These are phyloP conservation scores for Apostichopus leukothele DNA, from an alignment of 53 echinoderm and acorn worm species.

Conservation along the genomic window DNA sequence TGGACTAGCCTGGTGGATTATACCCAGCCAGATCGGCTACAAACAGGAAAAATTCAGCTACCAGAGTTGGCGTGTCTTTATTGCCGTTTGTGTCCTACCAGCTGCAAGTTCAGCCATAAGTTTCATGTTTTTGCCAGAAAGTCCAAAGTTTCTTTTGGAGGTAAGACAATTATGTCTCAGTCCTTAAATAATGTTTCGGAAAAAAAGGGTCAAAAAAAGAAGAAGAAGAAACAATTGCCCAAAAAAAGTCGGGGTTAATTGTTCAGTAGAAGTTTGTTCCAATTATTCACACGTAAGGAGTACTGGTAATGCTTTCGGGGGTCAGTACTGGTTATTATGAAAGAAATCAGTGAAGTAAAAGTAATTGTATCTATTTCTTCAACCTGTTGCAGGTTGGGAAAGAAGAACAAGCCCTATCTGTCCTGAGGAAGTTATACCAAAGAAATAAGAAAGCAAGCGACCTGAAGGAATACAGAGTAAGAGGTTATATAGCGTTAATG, in stretches of 20 bases:
- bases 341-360: neutral
- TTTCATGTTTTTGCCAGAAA: slow-evolving; percentile 78
- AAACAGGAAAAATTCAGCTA: slow-evolving; percentile 66
- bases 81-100: slow-evolving; percentile 79
- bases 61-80: slow-evolving; percentile 87
- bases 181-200: no score
- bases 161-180: slow-evolving; percentile 48
- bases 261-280: no score
- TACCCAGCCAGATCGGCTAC: slow-evolving; percentile 65
- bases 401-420: slow-evolving; percentile 53
- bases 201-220: no score
- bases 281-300: neutral
- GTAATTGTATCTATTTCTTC: neutral
- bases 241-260: no score
- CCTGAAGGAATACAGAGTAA: slow-evolving; percentile 66
- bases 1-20: slow-evolving; percentile 78
- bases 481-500: neutral
- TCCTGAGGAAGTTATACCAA: slow-evolving; percentile 62
- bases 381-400: slow-evolving; percentile 59
- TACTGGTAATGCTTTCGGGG: neutral
- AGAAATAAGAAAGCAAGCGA: slow-evolving; percentile 57
- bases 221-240: no score
- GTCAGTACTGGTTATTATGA: neutral
- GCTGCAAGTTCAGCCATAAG: slow-evolving; percentile 68
- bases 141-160: slow-evolving; percentile 91